Percentiles rank a stretch among this genome's conserved stretches.
These are phyloP conservation scores for Vanacampus margaritifer DNA, from an alignment of 2,113 vertebrate genomes.

Conservation along the genomic window DNA sequence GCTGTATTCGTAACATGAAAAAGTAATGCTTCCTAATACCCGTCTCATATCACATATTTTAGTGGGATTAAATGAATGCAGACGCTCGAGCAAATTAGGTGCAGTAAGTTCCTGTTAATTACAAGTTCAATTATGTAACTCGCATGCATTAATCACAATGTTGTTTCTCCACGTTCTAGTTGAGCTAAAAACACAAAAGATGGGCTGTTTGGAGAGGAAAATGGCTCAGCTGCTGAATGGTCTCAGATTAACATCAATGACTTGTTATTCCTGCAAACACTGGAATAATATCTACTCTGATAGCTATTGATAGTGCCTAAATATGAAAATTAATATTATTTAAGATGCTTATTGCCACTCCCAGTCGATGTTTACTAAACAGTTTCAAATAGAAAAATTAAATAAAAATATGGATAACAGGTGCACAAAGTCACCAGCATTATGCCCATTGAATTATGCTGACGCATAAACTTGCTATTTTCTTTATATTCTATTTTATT, in stretches of 20 bases:
- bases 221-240: conserved; percentile 28
- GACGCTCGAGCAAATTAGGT: conserved; percentile 63
- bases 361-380: too few species aligned
- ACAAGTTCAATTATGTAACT: conserved; percentile 71
- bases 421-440: too few species aligned
- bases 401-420: too few species aligned
- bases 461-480: too few species aligned
- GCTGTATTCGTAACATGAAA: conserved; percentile 69
- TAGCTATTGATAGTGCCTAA: conserved; percentile 24
- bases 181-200: conserved; percentile 54
- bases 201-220: conserved; percentile 61
- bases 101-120: conserved; percentile 65
- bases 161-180: conserved; percentile 63
- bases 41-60: conserved; percentile 61
- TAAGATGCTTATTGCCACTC: too few species aligned
- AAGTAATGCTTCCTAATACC: conserved; percentile 66
- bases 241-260: conserved; percentile 36
- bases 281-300: conserved; percentile 36
- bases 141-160: conserved; percentile 74
- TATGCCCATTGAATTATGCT: too few species aligned
- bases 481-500: too few species aligned
- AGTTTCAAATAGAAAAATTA: too few species aligned
- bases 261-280: conserved; percentile 22
- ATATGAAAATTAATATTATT: not conserved
- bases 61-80: conserved; percentile 69